phyloP scores from a whole-genome alignment of 2,888 invertebrate species.

The Tortrix viridana region DNA sequence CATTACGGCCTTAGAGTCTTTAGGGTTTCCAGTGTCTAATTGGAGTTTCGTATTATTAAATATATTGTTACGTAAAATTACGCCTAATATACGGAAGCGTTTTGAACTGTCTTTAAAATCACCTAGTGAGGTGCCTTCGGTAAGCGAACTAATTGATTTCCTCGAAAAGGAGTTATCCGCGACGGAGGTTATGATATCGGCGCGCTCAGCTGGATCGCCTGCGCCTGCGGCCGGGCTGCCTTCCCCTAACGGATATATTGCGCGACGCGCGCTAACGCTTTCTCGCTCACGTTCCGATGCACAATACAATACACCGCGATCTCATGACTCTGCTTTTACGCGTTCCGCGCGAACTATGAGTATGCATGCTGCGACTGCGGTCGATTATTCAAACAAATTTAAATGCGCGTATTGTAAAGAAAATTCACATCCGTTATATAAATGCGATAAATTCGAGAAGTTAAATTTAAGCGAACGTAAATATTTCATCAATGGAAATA shows the following conservation, averaged over 20 bases:
- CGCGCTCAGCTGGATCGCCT: neutral
- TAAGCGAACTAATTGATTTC: slow-evolving; percentile 6
- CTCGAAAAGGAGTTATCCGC: slow-evolving; percentile 10
- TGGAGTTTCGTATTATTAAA: slow-evolving; percentile 23
- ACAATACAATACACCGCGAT: slow-evolving; percentile 12
- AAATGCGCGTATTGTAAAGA: slow-evolving; percentile 23
- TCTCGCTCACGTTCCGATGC: slow-evolving; percentile 4
- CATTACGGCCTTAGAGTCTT: slow-evolving; percentile 17
- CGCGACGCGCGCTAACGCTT: too few relatives aligned
- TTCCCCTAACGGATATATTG: too few relatives aligned
- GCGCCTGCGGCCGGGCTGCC: too few relatives aligned
- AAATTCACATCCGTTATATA: too few relatives aligned
- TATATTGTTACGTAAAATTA: slow-evolving; percentile 20
- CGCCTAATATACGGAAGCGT: slow-evolving; percentile 10
- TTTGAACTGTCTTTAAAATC: slow-evolving; percentile 14
- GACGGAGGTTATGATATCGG: slow-evolving; percentile 8
- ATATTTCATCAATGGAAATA: slow-evolving; percentile 12
- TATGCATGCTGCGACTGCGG: slow-evolving; percentile 20
- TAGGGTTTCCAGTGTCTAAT: slow-evolving; percentile 13
- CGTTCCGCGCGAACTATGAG: slow-evolving; percentile 14
- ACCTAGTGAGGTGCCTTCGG: neutral
- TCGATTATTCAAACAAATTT: slow-evolving; percentile 5
- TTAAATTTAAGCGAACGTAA: slow-evolving; percentile 18
- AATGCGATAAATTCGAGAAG: too few relatives aligned
- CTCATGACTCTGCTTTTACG: neutral